Evolutionary conservation across 2,888 invertebrate species (phyloP), one percentile per base, ranked within the genome.

Genomic region (Trachelus stipa): DNA sequence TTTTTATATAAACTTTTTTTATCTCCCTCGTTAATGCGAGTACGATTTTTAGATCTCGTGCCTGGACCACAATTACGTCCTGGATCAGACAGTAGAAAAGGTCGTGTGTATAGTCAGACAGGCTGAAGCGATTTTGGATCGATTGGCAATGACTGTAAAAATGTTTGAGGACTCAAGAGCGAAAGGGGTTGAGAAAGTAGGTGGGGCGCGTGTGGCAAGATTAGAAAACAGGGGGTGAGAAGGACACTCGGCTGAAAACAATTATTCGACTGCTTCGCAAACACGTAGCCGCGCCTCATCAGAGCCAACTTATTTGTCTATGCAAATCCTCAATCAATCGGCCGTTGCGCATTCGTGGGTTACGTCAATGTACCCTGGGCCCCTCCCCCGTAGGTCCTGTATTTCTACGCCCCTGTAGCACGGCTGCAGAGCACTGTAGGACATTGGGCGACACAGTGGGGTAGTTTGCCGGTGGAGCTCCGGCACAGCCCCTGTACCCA

Each of bases 261-360:
- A 84, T 85, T 82, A 81, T 86, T 86, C 86, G 82, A 85, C 81
- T 83, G 84, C 83, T 76, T 77, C 56, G 80, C 82, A 85, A 86
- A 86, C 81, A 88, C 81, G 77, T 81, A 79, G 82, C 81, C 76
- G 81, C 83, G 85, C 85, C 84, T 88, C 89, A 87, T 89, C 88
- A 85, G 86, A 84, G 85, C 83, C 82, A 84, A 88, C 90, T 88
- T 90, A 91, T 91, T 91, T 91, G 88, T 87, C 87, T 91, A 91
- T 91, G 91, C 90, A 91, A 91, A 91, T 90, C 87, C 87, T 87
- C 88, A 87, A 90, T 91, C 90, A 89, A 89, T 88, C 86, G 82
- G 76, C 74, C 71, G 34, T 34, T 34, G 71, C 71, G 56, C 23
- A 56, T 56, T 56, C 56, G 56, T 56, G 56, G 56, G 23, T 23